Conservation (phyloP, 2,888 invertebrate species). For the Erannis defoliaria region DNA sequence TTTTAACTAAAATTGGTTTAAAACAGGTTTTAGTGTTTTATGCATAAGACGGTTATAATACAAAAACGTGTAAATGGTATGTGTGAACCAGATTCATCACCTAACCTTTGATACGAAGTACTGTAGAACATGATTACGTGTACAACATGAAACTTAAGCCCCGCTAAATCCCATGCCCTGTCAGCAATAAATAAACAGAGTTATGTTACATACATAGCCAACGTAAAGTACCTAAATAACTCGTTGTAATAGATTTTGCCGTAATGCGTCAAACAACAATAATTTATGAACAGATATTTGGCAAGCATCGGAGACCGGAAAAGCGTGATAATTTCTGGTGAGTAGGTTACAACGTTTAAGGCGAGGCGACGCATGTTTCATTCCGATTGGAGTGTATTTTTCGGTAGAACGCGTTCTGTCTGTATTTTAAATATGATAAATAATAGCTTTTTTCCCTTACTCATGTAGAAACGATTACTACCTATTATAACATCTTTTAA, state of each 20-base stretch:
- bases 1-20: no score
- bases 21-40: no score
- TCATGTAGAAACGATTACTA: not conserved
- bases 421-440: slow-evolving; percentile 1
- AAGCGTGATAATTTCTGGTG: slow-evolving; percentile 74
- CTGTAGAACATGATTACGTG: slow-evolving; percentile 22
- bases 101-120: slow-evolving; percentile 21
- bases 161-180: slow-evolving; percentile 25
- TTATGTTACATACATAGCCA: slow-evolving; percentile 50
- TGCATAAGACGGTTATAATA: no score
- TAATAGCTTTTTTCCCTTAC: not conserved
- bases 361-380: slow-evolving; percentile 57
- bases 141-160: slow-evolving; percentile 24
- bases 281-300: slow-evolving; percentile 80
- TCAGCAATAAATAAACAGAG: slow-evolving; percentile 47
- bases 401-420: slow-evolving; percentile 25
- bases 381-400: slow-evolving; percentile 47
- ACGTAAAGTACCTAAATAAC: slow-evolving; percentile 58
- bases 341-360: slow-evolving; percentile 59
- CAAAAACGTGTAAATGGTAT: not conserved
- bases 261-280: slow-evolving; percentile 80
- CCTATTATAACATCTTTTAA: no score
- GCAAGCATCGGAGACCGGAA: slow-evolving; percentile 73
- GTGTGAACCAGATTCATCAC: not conserved
- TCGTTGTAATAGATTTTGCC: slow-evolving; percentile 76